A percentile compares a stretch with the other conserved stretches of the same genome.
These are phyloP conservation scores for Entomobrya multifasciata DNA, from an alignment of 2,888 invertebrate genomes.

Conservation along the genomic window DNA sequence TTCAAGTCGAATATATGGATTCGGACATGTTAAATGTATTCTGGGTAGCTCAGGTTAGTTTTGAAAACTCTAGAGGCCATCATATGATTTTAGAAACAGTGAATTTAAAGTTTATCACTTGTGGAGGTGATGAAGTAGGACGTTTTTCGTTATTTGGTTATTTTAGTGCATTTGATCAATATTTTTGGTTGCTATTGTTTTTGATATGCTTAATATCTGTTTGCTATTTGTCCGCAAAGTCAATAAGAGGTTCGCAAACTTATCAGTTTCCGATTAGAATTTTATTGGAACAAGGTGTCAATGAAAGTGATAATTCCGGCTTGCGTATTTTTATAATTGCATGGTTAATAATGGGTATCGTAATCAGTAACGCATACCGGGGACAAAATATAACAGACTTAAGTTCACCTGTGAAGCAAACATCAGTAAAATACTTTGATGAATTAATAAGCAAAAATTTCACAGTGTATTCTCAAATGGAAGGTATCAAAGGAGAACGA, in stretches of 20 bases:
- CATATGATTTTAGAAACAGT: no score
- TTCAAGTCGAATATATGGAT: no score
- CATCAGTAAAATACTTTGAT: background rate
- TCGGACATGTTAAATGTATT: no score
- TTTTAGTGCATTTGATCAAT: constrained; percentile 1
- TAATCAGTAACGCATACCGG: constrained; percentile 22
- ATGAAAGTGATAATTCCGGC: background rate
- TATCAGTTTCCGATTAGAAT: background rate
- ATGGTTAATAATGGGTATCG: constrained; percentile 8
- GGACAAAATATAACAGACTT: constrained; percentile 37
- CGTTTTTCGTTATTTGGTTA: background rate
- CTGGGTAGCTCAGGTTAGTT: no score
- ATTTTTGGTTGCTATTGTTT: no score
- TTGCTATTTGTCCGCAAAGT: background rate
- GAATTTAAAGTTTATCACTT: constrained; percentile 33
- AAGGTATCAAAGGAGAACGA: background rate
- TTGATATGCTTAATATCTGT: no score
- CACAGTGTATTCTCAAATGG: background rate
- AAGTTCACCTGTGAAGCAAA: background rate
- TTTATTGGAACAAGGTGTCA: background rate
- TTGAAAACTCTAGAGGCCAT: no score
- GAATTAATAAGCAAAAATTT: background rate
- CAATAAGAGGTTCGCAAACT: no score
- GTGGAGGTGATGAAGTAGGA: background rate
- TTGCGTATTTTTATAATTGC: background rate